Base-by-base conservation (phyloP, 2,888 invertebrate species). In the Saturnia japonica region DNA sequence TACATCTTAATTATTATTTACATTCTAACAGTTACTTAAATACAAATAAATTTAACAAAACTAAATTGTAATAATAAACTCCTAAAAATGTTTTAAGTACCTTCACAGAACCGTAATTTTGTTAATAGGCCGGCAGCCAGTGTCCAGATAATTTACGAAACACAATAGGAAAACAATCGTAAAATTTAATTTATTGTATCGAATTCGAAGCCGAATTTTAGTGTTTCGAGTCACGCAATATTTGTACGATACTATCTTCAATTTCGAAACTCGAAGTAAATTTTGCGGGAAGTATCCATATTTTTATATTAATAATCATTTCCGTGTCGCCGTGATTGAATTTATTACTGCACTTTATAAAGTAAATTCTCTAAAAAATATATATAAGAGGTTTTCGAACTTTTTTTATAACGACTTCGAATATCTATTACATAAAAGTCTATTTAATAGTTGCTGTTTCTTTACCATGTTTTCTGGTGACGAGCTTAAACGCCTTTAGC, bases 131-230 rank as follows among this genome's bases (percentile, higher is more conserved):
- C 64, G n/a, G 40, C 64, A 64, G 40, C 40, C 40, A 64, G 40
- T 40, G 40, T 64, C 64, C 64, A 64, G 34, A 40, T 64, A 64
- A 64, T 40, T 64, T 64, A 64, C 64, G n/a, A 40, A 57, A 19
- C 19, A 8, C 40, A 40, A n/a, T 64, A 22, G 12, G 64, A 6
- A 57, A 64, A 34, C 40, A 40, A 40, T n/a, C 64, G 40, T 64
- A 64, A 64, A 64, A 34, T 64, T 64, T 22, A 57, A 57, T 64
- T 64, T 64, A 40, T 64, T 64, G 6, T 19, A 64, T 40, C 40
- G 40, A 64, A 40, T 16, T 40, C 64, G 64, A 64, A 40, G 19
- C 40, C 25, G 16, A 64, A 64, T 64, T 34, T 64, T 40, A 40
- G 34, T 19, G 19, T 40, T 64, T 64, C 64, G 8, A 64, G 64